phyloP scores from a whole-genome alignment of 2,888 invertebrate genomes.

The Eudasyphora cyanicolor region DNA sequence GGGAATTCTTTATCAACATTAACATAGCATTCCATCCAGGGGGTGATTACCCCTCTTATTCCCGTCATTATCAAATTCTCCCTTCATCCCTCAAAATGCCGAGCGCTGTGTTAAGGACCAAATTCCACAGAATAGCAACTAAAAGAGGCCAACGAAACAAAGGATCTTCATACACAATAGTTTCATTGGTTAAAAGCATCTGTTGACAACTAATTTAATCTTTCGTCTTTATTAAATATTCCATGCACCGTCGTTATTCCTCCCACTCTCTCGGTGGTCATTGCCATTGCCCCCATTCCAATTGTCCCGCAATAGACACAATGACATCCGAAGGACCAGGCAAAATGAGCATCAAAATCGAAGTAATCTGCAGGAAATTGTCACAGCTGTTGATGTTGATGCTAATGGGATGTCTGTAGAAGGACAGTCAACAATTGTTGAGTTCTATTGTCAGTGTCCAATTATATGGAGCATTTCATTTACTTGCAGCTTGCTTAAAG shows the following conservation, averaged over 20 bases:
- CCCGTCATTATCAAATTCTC: neutral
- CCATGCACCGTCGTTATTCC: neutral
- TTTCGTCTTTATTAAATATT: neutral
- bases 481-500: no score
- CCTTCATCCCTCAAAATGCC: no score
- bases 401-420: neutral
- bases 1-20: neutral
- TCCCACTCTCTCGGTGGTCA: neutral
- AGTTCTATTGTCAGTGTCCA: neutral
- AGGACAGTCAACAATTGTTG: neutral
- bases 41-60: no score
- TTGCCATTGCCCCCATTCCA: no score
- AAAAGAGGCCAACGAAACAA: neutral
- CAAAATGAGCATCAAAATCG: neutral
- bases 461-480: neutral
- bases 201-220: constrained; percentile 11
- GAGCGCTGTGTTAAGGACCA: neutral
- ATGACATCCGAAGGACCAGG: no score
- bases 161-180: neutral
- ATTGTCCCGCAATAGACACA: no score
- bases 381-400: neutral
- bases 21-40: neutral
- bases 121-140: neutral
- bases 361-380: neutral
- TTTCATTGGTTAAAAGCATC: constrained; percentile 4